A percentile compares a stretch with the other conserved stretches of the same genome.
These are phyloP conservation scores for Numenius phaeopus DNA, from an alignment of 2,797 vertebrate genomes.

Conservation along the genomic window DNA sequence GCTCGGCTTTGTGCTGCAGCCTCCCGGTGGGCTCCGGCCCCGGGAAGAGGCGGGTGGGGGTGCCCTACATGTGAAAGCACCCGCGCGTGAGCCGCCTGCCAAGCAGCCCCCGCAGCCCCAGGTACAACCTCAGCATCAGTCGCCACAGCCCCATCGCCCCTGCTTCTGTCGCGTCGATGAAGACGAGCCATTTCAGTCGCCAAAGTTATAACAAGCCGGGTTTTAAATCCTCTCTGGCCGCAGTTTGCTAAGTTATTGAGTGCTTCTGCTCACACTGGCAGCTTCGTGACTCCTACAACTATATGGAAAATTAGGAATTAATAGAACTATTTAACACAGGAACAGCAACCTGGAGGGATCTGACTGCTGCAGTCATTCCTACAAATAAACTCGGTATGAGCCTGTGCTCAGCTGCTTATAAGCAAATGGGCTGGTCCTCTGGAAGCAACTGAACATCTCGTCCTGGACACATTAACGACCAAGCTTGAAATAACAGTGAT, in stretches of 20 bases:
- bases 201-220: accelerated
- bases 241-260: background rate
- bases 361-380: background rate
- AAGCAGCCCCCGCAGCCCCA: background rate
- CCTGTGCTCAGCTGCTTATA: background rate
- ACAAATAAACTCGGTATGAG: background rate
- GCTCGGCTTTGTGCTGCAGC: accelerated
- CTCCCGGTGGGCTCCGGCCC: background rate
- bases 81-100: background rate
- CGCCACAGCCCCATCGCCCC: accelerated
- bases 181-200: accelerated
- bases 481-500: background rate
- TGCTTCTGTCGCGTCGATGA: background rate
- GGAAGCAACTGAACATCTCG: accelerated
- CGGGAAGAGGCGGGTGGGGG: accelerated
- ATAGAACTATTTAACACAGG: background rate
- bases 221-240: background rate
- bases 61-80: background rate
- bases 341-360: background rate
- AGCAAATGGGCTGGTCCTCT: background rate
- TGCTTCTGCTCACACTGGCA: accelerated
- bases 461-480: background rate
- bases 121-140: background rate
- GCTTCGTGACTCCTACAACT: background rate
- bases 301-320: background rate